These are phyloP conservation scores for Atlantisia rogersi DNA, from an alignment of 2,113 vertebrate species.

Conservation along the genomic window DNA sequence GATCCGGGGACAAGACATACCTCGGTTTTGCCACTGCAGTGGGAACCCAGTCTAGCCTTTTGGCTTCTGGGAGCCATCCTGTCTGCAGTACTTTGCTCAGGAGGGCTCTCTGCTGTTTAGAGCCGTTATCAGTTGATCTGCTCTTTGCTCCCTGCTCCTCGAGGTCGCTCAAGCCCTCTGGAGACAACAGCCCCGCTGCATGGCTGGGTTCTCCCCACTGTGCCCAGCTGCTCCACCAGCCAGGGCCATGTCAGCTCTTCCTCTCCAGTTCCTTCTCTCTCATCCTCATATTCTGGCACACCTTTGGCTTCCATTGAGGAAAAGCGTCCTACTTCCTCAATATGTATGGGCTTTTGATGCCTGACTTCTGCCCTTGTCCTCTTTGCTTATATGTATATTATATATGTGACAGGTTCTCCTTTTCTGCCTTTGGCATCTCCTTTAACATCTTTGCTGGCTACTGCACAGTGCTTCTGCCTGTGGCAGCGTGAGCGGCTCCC, in stretches of 20 bases:
- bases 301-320: background rate
- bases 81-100: background rate
- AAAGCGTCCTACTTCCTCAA: background rate
- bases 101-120: background rate
- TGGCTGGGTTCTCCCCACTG: accelerated
- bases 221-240: background rate
- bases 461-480: background rate
- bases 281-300: background rate
- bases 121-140: background rate
- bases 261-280: background rate
- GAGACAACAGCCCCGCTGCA: background rate
- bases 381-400: background rate
- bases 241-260: background rate
- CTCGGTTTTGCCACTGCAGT: background rate
- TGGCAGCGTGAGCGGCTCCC: background rate
- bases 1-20: background rate
- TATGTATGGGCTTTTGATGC: background rate
- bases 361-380: background rate
- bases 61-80: background rate
- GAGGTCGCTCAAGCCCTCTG: background rate
- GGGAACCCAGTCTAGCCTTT: background rate
- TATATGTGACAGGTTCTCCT: background rate
- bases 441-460: background rate
- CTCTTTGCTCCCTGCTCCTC: background rate
- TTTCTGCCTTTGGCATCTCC: background rate